A percentile compares a stretch with the other conserved stretches of the same genome.
phyloP scores from a whole-genome alignment of 2,888 invertebrate genomes.

The Cremastinae sp. region DNA sequence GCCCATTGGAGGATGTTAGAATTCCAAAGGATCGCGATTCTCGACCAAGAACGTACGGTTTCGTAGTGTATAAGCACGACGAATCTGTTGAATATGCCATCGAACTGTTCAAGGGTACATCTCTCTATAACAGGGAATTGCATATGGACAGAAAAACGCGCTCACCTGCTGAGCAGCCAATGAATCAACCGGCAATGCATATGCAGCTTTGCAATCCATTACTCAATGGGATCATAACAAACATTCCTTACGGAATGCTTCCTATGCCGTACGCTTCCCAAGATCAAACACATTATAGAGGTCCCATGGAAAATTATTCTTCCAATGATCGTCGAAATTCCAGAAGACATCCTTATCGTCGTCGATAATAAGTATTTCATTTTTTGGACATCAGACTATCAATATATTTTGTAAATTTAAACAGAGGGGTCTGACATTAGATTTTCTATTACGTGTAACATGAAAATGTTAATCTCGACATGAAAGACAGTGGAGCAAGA shows the following conservation, averaged over 20 bases:
- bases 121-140: constrained; percentile 84
- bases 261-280: constrained; percentile 44
- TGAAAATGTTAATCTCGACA: background rate
- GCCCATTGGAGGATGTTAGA: constrained; percentile 88
- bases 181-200: constrained; percentile 35
- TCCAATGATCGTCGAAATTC: constrained; percentile 43
- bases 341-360: constrained; percentile 51
- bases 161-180: constrained; percentile 49
- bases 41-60: constrained; percentile 87
- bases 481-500: background rate
- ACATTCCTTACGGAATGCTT: constrained; percentile 30
- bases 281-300: constrained; percentile 44
- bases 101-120: constrained; percentile 87
- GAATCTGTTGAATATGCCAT: constrained; percentile 89
- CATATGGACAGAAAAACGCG: constrained; percentile 71
- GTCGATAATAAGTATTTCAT: constrained; percentile 16
- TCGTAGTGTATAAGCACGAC: constrained; percentile 89
- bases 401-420: too few species aligned
- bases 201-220: constrained; percentile 3
- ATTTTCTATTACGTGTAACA: too few species aligned
- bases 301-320: constrained; percentile 44
- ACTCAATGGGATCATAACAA: constrained; percentile 6
- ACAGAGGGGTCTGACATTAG: too few species aligned
- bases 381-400: background rate
- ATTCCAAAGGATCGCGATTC: constrained; percentile 89